Evolutionary conservation across 1,140 invertebrate species (phyloP), one percentile per base, ranked within the genome.

Genomic region (Panagrolaimus sp.): DNA sequence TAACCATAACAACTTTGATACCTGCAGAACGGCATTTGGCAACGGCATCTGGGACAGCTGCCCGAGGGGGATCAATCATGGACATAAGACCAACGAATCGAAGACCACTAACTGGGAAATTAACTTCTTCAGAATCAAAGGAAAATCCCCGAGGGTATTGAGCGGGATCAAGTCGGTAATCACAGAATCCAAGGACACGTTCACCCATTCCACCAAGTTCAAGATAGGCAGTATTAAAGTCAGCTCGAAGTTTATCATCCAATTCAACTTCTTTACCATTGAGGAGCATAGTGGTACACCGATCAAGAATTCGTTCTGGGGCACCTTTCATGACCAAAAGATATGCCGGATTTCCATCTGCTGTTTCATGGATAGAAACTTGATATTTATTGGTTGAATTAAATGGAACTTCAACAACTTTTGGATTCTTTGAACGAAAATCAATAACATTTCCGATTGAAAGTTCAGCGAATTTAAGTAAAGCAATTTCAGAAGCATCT

Each of bases 331-430:
- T 98, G 17, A 98, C 95, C 73, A 99, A 86, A 76, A 98, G 85
- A 84, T 94, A 91, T 62, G 92, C 88, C 3, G 91, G 91, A 83
- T 96, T 92, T 83, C 90, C 91, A 83, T 83, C 80, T 9, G 77
- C 75, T 24, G 89, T 91, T 78, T 97, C 93, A 84, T 98, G 96
- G 73, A 98, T 89, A 4, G 95, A 98, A 43, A 96, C 91, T 86
- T 93, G 94, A 85, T 96, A 98, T 85, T 98, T 98, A 85, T 98
- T 98, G 76, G 93, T 96, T 0, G 96, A 98, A 86, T 98, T 98
- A 89, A 98, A 99, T 28, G 96, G 96, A 85, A 99, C 90, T 87
- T 98, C 96, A 85, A 90, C 92, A 62, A 93, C 90, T 87, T 98
- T 99, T 86, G 90, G 91, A 86, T 98, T 95, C 62, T 90, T 88